Evolutionary conservation across 2,888 invertebrate species (phyloP).

Genomic region (Lasioglossum morio): DNA sequence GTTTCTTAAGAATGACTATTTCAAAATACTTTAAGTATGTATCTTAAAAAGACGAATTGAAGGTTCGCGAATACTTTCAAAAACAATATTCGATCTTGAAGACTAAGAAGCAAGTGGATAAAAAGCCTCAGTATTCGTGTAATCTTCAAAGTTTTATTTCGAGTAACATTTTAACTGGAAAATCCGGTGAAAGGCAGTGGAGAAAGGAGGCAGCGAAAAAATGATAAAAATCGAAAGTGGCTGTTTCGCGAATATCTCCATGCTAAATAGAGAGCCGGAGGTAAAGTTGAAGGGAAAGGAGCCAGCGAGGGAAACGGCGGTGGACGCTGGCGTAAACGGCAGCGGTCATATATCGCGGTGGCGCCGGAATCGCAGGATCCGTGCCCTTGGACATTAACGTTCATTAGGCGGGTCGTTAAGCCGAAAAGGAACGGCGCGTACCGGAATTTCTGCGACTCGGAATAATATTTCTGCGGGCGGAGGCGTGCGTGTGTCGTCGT

Average conservation of each 20-base stretch:
- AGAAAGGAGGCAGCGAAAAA: no score
- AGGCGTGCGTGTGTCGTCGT: conserved; percentile 48
- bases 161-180: no score
- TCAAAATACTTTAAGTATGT: no score
- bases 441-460: conserved; percentile 55
- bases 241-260: background rate
- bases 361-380: conserved; percentile 48
- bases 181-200: no score
- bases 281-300: conserved; percentile 17
- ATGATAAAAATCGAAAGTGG: no score
- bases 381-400: conserved; percentile 54
- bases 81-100: no score
- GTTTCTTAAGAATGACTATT: no score
- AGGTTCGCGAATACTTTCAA: no score
- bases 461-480: conserved; percentile 65
- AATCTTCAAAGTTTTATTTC: no score
- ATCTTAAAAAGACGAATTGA: no score
- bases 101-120: no score
- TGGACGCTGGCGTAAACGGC: conserved; percentile 25
- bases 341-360: conserved; percentile 36
- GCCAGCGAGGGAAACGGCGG: background rate
- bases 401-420: conserved; percentile 64
- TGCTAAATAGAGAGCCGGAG: background rate
- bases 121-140: no score
- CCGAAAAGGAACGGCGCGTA: conserved; percentile 47